These are phyloP conservation scores for Caenorhabditis imperialis DNA, from an alignment of 2,888 invertebrate species.

Conservation along the genomic window DNA sequence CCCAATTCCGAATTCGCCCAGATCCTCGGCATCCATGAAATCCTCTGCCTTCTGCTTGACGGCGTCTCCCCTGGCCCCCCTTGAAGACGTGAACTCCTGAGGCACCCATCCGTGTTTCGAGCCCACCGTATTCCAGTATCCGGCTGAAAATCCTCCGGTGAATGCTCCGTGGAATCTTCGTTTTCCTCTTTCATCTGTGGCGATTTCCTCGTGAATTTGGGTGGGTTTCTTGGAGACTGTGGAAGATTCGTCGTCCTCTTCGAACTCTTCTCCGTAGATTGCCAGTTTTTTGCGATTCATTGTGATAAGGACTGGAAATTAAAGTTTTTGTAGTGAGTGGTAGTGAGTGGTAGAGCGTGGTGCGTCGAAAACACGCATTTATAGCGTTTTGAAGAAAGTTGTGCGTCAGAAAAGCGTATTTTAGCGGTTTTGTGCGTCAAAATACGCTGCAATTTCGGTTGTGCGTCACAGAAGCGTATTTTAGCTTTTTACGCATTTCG, in stretches of 20 bases:
- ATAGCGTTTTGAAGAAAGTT: no score
- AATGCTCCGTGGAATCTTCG: conserved; percentile 96
- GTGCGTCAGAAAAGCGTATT: no score
- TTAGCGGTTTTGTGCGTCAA: no score
- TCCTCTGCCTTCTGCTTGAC: conserved; percentile 87
- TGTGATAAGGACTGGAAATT: not conserved
- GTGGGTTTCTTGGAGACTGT: conserved; percentile 81
- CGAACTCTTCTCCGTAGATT: conserved; percentile 74
- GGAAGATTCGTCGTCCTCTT: conserved; percentile 67
- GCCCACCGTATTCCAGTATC: conserved; percentile 96
- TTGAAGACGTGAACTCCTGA: conserved; percentile 90
- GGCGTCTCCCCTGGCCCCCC: conserved; percentile 83
- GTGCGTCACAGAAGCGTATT: no score
- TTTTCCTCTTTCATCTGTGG: conserved; percentile 89
- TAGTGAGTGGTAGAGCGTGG: no score
- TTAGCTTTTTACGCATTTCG: no score
- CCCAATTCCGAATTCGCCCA: conserved; percentile 94
- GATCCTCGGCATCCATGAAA: conserved; percentile 97
- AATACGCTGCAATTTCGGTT: no score
- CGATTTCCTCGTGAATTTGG: conserved; percentile 87
- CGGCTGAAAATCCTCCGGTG: conserved; percentile 97
- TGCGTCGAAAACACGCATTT: no score
- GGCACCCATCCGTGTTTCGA: conserved; percentile 93
- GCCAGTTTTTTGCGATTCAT: conserved; percentile 58
- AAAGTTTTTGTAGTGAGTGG: no score